Evolutionary conservation across 2,888 invertebrate genomes (phyloP), one percentile per base, ranked within the genome.

Genomic region (Desoria tigrina): DNA sequence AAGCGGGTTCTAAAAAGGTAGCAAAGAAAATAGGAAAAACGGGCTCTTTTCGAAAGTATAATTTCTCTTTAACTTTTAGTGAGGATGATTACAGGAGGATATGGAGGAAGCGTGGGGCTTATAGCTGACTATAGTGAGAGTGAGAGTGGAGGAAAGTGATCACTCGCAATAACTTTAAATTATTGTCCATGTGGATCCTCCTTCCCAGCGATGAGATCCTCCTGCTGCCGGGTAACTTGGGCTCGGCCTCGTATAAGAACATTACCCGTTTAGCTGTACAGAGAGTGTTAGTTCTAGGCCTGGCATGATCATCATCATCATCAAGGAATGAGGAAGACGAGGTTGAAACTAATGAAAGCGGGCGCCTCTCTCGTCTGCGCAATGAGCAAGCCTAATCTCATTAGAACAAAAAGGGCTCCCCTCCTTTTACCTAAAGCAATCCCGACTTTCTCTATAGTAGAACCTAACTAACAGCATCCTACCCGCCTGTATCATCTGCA

Each of bases 381-480:
- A 72, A 72, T 69, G 71, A 71, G 68, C 71, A 64, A 69, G 69
- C 69, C 67, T 72, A 72, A 72, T 72, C 71, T 69, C 71, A 72
- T 72, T 71, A 71, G 71, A 71, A 71, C 68, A 68, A 71, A 68
- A 71, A 68, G 68, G 71, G 67, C 58, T 61, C 62, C 60, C 56
- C n/a, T 16, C 16, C n/a, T 45, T 45, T 3, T 45, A 45, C 32
- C n/a, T n/a, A n/a, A n/a, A n/a, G n/a, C n/a, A n/a, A n/a, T n/a
- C n/a, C n/a, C n/a, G n/a, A n/a, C n/a, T n/a, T n/a, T n/a, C n/a
- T n/a, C n/a, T n/a, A n/a, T n/a, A n/a, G n/a, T n/a, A n/a, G n/a
- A n/a, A n/a, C n/a, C n/a, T n/a, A n/a, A n/a, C n/a, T n/a, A n/a
- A n/a, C n/a, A n/a, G n/a, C n/a, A n/a, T n/a, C n/a, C n/a, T n/a